These are phyloP conservation scores for Scomberomorus guttatus DNA, from an alignment of 2,797 vertebrate species.

Conservation along the genomic window DNA sequence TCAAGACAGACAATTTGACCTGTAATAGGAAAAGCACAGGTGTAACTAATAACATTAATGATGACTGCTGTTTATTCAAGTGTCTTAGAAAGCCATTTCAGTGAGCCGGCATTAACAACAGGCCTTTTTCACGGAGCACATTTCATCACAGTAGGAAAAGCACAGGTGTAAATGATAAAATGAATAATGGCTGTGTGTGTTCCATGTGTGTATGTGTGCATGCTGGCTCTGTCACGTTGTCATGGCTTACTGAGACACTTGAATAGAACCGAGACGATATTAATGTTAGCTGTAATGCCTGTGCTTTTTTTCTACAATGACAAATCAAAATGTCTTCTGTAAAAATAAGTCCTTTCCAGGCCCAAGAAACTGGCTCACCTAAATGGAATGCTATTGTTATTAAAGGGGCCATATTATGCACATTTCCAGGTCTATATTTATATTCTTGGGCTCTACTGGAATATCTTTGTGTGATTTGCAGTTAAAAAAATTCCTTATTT, in stretches of 20 bases:
- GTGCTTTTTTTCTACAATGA: background rate
- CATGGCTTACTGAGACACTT: slow-evolving; percentile 25
- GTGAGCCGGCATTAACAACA: background rate
- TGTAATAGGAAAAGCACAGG: background rate
- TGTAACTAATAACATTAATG: background rate
- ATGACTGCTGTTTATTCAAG: background rate
- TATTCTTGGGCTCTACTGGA: too few species aligned
- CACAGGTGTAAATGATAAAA: slow-evolving; percentile 3
- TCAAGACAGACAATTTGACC: background rate
- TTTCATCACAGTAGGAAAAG: slow-evolving; percentile 1
- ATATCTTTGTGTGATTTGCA: too few species aligned
- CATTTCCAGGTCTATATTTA: too few species aligned
- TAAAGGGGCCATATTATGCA: too few species aligned
- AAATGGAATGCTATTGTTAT: background rate
- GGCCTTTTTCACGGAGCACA: background rate
- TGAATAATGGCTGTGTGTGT: background rate
- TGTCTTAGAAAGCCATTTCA: background rate
- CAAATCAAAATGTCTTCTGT: slow-evolving; percentile 8
- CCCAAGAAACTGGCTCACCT: background rate
- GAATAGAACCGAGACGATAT: background rate
- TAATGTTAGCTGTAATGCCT: background rate
- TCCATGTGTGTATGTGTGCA: slow-evolving; percentile 26
- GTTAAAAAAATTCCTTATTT: too few species aligned
- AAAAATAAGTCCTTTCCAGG: background rate
- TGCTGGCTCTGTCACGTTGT: background rate